Evolutionary conservation across 2,797 vertebrate species (phyloP).

Genomic region (Melanotaenia pygmaea): DNA sequence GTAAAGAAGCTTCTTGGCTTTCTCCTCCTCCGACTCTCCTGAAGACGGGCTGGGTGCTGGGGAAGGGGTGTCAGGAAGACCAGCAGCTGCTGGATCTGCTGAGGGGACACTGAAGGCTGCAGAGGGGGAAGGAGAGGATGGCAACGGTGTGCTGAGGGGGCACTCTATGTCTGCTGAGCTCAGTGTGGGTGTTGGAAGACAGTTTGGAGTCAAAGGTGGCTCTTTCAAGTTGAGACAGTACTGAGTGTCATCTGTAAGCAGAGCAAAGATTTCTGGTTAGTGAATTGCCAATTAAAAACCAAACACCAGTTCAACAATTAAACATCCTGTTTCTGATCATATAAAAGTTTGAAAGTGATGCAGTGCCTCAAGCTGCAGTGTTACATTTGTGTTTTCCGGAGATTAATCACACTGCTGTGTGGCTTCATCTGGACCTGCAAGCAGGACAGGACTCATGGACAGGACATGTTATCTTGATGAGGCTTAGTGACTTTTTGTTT

Average conservation of each 20-base stretch:
- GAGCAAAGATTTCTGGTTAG: constrained; percentile 40
- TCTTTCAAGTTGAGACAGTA: constrained; percentile 58
- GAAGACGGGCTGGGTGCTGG: constrained; percentile 69
- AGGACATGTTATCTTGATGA: neutral
- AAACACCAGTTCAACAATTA: neutral
- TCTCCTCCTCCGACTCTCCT: constrained; percentile 86
- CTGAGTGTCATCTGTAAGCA: constrained; percentile 73
- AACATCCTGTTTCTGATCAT: neutral
- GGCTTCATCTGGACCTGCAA: constrained; percentile 20
- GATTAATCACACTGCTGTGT: constrained; percentile 9
- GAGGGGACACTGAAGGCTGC: constrained; percentile 32
- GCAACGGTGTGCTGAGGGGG: constrained; percentile 52
- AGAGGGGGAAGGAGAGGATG: constrained; percentile 58
- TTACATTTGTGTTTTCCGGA: constrained; percentile 6
- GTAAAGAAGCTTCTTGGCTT: constrained; percentile 89
- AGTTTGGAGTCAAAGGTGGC: constrained; percentile 54
- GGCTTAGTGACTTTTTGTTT: neutral
- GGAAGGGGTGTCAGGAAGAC: constrained; percentile 54
- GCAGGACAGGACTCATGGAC: constrained; percentile 5
- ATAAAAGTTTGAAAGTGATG: constrained; percentile 8
- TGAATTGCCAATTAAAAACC: neutral
- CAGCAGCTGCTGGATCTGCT: constrained; percentile 50
- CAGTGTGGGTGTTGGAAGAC: constrained; percentile 48
- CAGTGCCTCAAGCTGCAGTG: constrained; percentile 4
- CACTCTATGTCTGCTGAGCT: constrained; percentile 61